Evolutionary conservation across 1,140 invertebrate genomes (phyloP).

Genomic region (Eulimnadia texana): DNA sequence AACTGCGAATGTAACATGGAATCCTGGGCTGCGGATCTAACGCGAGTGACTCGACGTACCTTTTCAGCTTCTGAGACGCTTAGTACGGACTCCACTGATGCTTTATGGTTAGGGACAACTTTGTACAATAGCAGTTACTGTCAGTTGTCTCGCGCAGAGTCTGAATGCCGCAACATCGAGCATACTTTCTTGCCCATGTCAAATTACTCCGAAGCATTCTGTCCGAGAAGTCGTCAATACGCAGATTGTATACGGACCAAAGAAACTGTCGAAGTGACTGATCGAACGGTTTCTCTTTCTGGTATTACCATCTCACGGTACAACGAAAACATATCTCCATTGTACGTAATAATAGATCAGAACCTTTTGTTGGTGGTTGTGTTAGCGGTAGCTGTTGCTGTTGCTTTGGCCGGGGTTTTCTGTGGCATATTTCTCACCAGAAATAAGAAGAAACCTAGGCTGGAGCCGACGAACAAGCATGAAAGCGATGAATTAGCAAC

Average conservation of each 20-base stretch:
- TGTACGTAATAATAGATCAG: neutral
- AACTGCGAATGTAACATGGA: conserved; percentile 9
- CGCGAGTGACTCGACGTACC: conserved; percentile 1
- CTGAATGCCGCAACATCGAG: neutral
- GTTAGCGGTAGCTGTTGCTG: neutral
- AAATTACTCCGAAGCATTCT: conserved; percentile 8
- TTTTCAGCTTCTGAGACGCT: neutral
- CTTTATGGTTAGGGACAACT: conserved; percentile 6
- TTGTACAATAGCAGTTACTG: conserved; percentile 12
- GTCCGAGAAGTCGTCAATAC: neutral
- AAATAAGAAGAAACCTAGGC: neutral
- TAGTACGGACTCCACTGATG: neutral
- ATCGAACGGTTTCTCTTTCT: neutral
- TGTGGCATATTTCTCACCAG: neutral
- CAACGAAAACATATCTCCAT: neutral
- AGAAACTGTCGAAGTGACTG: neutral
- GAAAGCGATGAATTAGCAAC: conserved; percentile 1
- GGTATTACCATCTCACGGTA: neutral
- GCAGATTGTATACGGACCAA: neutral
- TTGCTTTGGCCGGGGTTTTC: neutral
- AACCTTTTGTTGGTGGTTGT: neutral
- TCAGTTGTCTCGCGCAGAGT: neutral
- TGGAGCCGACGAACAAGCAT: too few relatives aligned
- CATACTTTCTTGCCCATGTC: conserved; percentile 7
- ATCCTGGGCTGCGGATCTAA: conserved; percentile 6